phyloP scores from a whole-genome alignment of 2,888 invertebrate genomes.

The Lamellibrachia columna region DNA sequence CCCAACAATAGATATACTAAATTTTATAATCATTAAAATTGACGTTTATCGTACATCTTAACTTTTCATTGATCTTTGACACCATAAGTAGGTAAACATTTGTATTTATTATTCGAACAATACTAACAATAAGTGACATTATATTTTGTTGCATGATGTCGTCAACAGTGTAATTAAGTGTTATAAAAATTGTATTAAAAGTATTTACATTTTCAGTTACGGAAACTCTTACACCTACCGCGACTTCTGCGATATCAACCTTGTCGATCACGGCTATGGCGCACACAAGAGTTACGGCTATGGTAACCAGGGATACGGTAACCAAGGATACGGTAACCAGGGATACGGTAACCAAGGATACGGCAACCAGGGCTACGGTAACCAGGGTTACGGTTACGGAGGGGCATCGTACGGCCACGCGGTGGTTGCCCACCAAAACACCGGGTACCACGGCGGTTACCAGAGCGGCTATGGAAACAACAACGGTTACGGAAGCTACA shows the following conservation, averaged over 20 bases:
- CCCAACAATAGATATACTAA: too few species aligned
- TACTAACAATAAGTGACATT: too few species aligned
- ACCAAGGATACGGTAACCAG: neutral
- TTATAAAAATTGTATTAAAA: too few species aligned
- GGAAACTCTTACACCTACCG: constrained; percentile 26
- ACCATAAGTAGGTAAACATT: too few species aligned
- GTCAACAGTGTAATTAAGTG: too few species aligned
- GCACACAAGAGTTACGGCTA: constrained; percentile 7
- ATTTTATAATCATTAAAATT: too few species aligned
- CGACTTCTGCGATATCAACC: constrained; percentile 31
- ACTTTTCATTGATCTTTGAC: too few species aligned
- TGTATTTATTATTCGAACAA: too few species aligned
- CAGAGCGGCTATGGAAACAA: constrained; percentile 17
- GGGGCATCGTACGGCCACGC: neutral
- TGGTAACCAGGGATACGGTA: neutral
- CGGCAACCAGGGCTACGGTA: neutral
- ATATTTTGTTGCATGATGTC: too few species aligned
- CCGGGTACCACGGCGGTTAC: neutral
- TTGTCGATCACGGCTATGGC: constrained; percentile 28
- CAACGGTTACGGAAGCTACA: neutral
- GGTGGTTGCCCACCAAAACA: neutral
- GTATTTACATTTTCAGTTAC: neutral
- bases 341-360: constrained; percentile 16
- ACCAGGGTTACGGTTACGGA: constrained; percentile 13
- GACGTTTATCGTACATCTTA: too few species aligned